Evolutionary conservation across 1,140 invertebrate genomes (phyloP).

Genomic region (Drosophila biarmipes): DNA sequence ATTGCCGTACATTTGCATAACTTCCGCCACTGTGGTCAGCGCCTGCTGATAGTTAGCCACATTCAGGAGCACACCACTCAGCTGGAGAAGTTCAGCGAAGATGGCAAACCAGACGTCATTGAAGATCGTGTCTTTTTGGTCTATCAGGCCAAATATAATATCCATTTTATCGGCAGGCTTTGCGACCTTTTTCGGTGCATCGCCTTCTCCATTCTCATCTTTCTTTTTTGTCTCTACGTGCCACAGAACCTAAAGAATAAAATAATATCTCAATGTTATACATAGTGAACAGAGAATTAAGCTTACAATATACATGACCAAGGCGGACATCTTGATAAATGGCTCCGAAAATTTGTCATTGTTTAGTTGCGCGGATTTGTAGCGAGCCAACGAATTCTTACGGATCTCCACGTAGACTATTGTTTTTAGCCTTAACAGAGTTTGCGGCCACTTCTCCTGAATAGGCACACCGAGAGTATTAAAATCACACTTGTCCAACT

Average conservation of each 20-base stretch:
- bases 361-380: constrained; percentile 30
- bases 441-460: constrained; percentile 57
- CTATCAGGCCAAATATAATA: constrained; percentile 52
- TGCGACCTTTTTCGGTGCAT: constrained; percentile 47
- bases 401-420: constrained; percentile 69
- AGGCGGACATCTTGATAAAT: constrained; percentile 69
- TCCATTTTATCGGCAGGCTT: constrained; percentile 51
- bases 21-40: constrained; percentile 30
- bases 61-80: constrained; percentile 52
- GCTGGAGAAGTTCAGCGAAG: constrained; percentile 56
- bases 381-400: constrained; percentile 27
- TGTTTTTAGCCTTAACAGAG: constrained; percentile 55
- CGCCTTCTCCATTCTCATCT: not conserved
- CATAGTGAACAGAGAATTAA: not conserved
- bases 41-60: constrained; percentile 55
- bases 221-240: constrained; percentile 24
- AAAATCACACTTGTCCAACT: constrained; percentile 45
- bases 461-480: constrained; percentile 56
- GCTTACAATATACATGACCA: constrained; percentile 68
- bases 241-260: constrained; percentile 47
- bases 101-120: constrained; percentile 76
- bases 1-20: constrained; percentile 63
- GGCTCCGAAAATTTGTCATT: constrained; percentile 47
- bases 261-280: not conserved
- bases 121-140: constrained; percentile 47